Conservation (phyloP, 2,113 vertebrate species). For the Paratilapia polleni region DNA sequence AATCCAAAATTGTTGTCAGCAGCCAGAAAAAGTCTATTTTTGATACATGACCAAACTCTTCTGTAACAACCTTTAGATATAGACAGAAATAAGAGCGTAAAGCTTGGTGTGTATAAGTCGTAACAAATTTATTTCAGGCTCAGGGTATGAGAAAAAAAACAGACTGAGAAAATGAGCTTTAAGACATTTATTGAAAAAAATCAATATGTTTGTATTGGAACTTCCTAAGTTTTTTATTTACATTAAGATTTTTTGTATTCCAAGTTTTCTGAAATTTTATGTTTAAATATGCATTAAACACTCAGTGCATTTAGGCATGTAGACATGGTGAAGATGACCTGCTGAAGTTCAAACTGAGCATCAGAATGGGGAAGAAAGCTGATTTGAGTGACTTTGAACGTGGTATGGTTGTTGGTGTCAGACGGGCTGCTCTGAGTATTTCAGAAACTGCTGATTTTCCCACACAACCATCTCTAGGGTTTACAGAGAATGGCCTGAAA, state of each 20-base stretch:
- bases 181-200: neutral
- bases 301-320: neutral
- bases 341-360: too few species aligned
- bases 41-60: neutral
- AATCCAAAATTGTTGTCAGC: neutral
- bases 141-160: neutral
- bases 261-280: neutral
- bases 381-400: too few species aligned
- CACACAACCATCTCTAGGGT: neutral
- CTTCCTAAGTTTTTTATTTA: neutral
- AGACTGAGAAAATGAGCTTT: neutral
- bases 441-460: too few species aligned
- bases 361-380: too few species aligned
- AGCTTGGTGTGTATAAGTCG: too few species aligned
- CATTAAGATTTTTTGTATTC: neutral
- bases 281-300: too few species aligned
- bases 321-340: too few species aligned
- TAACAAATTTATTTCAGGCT: neutral
- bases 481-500: neutral
- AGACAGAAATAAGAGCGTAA: too few species aligned
- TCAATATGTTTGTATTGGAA: neutral
- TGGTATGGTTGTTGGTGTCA: too few species aligned
- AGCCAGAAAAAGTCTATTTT: fast-evolving
- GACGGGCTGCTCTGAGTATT: too few species aligned
- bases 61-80: neutral